A percentile compares a stretch with the other conserved stretches of the same genome.
phyloP scores from a whole-genome alignment of 2,113 vertebrate species.

The Carollia perspicillata region DNA sequence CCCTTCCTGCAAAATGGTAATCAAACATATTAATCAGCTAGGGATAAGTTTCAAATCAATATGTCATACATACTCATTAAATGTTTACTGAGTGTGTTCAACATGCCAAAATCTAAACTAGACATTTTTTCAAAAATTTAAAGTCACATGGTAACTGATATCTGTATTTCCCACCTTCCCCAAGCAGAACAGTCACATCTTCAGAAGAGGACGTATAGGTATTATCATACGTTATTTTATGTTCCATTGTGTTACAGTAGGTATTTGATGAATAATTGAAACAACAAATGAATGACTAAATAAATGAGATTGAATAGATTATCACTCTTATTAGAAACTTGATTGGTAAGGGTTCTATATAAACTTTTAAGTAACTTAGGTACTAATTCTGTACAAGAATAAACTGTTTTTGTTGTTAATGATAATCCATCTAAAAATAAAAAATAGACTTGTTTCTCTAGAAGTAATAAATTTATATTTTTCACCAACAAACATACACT shows the following conservation, averaged over 20 bases:
- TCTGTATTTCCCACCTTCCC: background rate
- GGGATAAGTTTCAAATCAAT: background rate
- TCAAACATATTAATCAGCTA: background rate
- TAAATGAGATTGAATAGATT: background rate
- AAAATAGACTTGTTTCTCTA: background rate
- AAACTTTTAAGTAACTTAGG: background rate
- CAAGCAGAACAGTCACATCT: background rate
- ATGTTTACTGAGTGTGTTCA: background rate
- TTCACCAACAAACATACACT: background rate
- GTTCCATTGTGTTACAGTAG: background rate
- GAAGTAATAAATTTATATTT: background rate
- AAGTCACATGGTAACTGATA: background rate
- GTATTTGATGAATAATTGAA: background rate
- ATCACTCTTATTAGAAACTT: background rate
- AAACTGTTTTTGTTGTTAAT: slow-evolving; percentile 11
- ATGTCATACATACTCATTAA: background rate
- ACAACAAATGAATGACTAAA: background rate
- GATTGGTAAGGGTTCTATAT: background rate
- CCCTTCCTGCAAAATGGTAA: background rate
- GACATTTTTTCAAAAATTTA: slow-evolving; percentile 1
- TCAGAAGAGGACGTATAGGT: background rate
- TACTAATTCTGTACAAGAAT: background rate
- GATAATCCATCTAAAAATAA: slow-evolving; percentile 9
- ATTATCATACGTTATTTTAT: background rate
- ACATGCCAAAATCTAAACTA: background rate